These are phyloP conservation scores for Hippocampus mohnikei DNA, from an alignment of 2,113 vertebrate species.

Conservation along the genomic window DNA sequence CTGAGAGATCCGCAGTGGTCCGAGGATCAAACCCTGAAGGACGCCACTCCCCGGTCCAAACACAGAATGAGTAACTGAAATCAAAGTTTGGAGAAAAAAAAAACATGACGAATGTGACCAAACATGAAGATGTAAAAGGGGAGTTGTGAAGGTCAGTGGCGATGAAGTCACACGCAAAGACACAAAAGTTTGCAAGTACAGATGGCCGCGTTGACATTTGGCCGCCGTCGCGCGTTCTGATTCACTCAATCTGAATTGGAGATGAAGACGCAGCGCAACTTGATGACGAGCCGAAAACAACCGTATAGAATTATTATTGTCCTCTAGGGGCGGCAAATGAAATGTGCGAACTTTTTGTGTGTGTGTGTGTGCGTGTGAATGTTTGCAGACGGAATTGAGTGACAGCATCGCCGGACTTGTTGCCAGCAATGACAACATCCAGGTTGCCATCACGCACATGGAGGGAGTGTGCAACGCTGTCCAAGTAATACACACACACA, in stretches of 20 bases:
- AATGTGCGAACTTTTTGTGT: too few relatives aligned
- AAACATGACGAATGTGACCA: not conserved
- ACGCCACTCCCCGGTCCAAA: not conserved
- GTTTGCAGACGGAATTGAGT: slow-evolving; percentile 80
- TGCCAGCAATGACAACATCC: slow-evolving; percentile 83
- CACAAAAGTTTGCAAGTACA: slow-evolving; percentile 23
- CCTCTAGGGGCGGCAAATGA: not conserved
- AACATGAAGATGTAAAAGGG: not conserved
- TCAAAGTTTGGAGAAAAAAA: not conserved
- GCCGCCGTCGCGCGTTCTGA: slow-evolving; percentile 56
- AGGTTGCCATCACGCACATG: slow-evolving; percentile 85
- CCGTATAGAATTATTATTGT: not conserved
- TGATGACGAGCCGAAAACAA: not conserved
- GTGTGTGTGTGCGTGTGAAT: too few relatives aligned
- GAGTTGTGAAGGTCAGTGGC: not conserved
- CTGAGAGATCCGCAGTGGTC: not conserved
- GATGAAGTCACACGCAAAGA: not conserved
- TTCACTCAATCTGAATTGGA: slow-evolving; percentile 63
- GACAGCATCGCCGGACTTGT: slow-evolving; percentile 83
- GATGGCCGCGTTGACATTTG: slow-evolving; percentile 65
- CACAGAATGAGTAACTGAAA: not conserved
- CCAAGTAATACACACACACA: slow-evolving; percentile 70
- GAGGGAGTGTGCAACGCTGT: slow-evolving; percentile 81
- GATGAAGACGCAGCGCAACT: slow-evolving; percentile 31
- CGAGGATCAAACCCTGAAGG: not conserved